Conservation (phyloP, 2,113 vertebrate species). For the Chaetodon auriga region DNA sequence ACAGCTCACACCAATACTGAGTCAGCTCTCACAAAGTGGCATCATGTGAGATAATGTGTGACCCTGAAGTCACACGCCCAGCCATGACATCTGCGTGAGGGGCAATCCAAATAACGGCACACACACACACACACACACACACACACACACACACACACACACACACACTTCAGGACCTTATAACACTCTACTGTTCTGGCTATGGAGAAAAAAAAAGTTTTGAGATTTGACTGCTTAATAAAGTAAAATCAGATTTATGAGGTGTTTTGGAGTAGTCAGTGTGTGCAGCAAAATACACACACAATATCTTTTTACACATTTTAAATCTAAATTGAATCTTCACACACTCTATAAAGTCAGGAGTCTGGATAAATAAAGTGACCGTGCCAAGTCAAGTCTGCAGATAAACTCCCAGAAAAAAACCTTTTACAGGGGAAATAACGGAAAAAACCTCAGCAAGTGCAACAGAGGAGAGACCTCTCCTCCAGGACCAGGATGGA, state of each 20-base stretch:
- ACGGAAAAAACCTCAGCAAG: not conserved
- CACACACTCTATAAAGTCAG: not conserved
- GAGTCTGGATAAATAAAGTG: not conserved
- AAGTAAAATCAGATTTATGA: not conserved
- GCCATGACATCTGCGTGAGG: not conserved
- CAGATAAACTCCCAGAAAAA: not conserved
- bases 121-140: not conserved
- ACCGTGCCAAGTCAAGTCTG: not conserved
- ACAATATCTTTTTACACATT: too few species aligned
- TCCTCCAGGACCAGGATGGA: not conserved
- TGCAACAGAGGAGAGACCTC: not conserved
- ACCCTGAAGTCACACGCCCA: slow-evolving; percentile 49
- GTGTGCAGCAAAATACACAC: not conserved
- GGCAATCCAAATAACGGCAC: not conserved
- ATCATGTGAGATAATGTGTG: slow-evolving; percentile 61
- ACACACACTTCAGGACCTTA: not conserved
- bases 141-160: slow-evolving; percentile 16
- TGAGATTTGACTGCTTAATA: not conserved
- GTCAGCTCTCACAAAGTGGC: slow-evolving; percentile 27
- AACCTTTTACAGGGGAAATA: not conserved
- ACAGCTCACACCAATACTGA: slow-evolving; percentile 26
- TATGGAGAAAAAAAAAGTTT: not conserved
- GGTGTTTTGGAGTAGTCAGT: not conserved
- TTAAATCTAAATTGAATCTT: not conserved
- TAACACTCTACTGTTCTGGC: not conserved